Base-by-base conservation (phyloP, 2,888 invertebrate genomes). In the Caenorhabditis sp. region DNA sequence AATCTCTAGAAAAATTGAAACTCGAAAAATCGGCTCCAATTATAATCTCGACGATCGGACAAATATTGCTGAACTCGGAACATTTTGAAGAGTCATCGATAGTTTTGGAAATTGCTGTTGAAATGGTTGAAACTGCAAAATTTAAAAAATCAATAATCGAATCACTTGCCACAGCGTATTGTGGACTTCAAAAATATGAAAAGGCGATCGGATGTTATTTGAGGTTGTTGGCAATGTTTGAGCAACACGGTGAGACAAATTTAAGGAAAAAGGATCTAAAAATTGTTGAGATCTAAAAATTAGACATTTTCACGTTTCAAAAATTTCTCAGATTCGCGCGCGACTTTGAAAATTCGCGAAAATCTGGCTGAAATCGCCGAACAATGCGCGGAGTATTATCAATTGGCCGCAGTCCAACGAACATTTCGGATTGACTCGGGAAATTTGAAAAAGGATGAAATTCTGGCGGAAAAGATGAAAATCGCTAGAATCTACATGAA, bases 11-110 rank as follows among this genome's bases (percentile, higher is more conserved):
- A 58, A 26, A 61, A 8, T 27, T 78, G 27, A 31, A 61, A 53
- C 51, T 76, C 23, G 65, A 78, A 27, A 57, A 66, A 36, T 67
- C 76, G 37, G 63, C 68, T 0, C 60, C 69, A 12, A 72, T 69
- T 12, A 37, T 78, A 17, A 24, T 78, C 10, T 65, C 76, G 5
- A 71, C 76, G 1, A n/a, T 78, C 21, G 78, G 78, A 6, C 78
- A 78, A 53, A 19, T 53, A 12, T 27, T 73, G 19, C 23, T 78
- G 26, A 23, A 50, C 1, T 63, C 62, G n/a, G 36, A 36, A 14
- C n/a, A 62, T 17, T 50, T 61, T 27, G 57, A 66, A 53, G 68
- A 65, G 0, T 19, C 78, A 0, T 43, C 68, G 4, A 27, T 65
- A 60, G 36, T 78, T 19, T 59, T 78, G 1, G 69, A 63, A n/a